Base-by-base conservation (phyloP, 2,113 vertebrate species). In the Nerophis ophidion region DNA sequence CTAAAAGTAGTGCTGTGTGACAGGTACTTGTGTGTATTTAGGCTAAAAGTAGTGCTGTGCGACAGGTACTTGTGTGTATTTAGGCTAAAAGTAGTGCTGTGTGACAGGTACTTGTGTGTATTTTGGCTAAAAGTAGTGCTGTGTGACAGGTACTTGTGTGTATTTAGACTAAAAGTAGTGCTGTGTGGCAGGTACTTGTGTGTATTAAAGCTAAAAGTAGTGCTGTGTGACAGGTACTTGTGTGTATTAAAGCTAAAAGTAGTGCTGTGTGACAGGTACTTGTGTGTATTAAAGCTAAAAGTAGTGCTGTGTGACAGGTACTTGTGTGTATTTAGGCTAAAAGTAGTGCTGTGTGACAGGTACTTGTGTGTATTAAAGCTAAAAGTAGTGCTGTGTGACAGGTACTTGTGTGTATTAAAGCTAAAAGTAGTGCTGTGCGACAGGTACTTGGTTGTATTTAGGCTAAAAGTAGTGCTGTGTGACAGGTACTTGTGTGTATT, bases 31-130 rank as follows among this genome's bases (percentile, higher is more conserved):
- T n/a, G n/a, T n/a, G n/a, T n/a, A n/a, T n/a, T n/a, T n/a, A n/a
- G n/a, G n/a, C n/a, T 11, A 42, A 44, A 44, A 44, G 40, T 12
- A 7, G 8, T 15, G 47, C 13, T 54, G 9, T 11, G 3, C 15
- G 19, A 0, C 75, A 87, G 86, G 82, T 88, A 99, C 76, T 89
- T 98, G n/a, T n/a, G n/a, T n/a, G n/a, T n/a, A n/a, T n/a, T n/a
- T n/a, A n/a, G n/a, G n/a, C n/a, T 11, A 42, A 44, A 44, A 44
- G 40, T 12, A 7, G 8, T 15, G 47, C 13, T 54, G 9, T 11
- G 3, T n/a, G 19, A 0, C 75, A 87, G 86, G 82, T 88, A 99
- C 76, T 89, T 98, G n/a, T n/a, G n/a, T n/a, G n/a, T n/a, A n/a
- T n/a, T n/a, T n/a, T n/a, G n/a, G n/a, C n/a, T 11, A 42, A 44